Conservation (phyloP, 2,888 invertebrate genomes). For the Ctena decussata region DNA sequence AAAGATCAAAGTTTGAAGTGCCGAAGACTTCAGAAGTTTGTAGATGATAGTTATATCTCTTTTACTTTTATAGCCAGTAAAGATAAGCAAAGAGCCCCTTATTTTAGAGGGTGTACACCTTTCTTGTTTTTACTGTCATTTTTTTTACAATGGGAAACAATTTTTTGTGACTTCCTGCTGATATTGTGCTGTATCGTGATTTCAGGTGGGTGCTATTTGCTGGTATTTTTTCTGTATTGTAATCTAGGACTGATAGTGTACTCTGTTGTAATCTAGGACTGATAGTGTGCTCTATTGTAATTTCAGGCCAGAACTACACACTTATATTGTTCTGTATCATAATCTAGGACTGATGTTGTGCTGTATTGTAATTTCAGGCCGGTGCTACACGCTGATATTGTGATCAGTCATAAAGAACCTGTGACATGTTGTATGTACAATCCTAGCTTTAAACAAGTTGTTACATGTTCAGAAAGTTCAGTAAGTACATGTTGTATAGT, state of each 20-base stretch:
- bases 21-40: too few species aligned
- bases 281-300: constrained; percentile 3
- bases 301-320: constrained; percentile 74
- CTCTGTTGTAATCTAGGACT: too few species aligned
- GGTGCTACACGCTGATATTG: constrained; percentile 84
- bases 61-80: too few species aligned
- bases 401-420: constrained; percentile 86
- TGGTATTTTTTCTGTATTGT: too few species aligned
- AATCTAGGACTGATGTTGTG: too few species aligned
- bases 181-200: not conserved
- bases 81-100: too few species aligned
- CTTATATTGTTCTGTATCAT: constrained; percentile 4
- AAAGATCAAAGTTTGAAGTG: too few species aligned
- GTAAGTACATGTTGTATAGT: constrained; percentile 79
- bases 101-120: too few species aligned
- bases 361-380: constrained; percentile 75
- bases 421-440: constrained; percentile 85
- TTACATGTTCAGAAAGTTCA: constrained; percentile 86
- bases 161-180: not conserved
- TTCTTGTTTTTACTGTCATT: too few species aligned
- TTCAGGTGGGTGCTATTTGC: constrained; percentile 83
- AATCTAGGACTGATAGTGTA: too few species aligned
- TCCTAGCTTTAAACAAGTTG: constrained; percentile 85
- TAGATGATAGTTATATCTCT: too few species aligned
- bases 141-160: too few species aligned